phyloP scores from a whole-genome alignment of 1,140 invertebrate species.

The Panonychus citri region DNA sequence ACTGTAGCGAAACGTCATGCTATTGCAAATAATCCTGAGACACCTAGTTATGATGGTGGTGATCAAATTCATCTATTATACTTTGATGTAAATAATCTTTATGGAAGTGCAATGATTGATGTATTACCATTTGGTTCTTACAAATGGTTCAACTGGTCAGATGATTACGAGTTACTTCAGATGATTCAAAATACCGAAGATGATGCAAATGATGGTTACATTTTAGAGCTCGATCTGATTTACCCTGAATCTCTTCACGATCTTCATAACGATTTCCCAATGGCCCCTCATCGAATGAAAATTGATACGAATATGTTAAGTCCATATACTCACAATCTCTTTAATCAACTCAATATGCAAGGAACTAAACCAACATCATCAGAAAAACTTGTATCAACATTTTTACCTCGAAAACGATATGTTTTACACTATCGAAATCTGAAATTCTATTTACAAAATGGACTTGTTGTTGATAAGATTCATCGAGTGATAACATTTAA shows the following conservation, averaged over 20 bases:
- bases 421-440: slow-evolving; percentile 28
- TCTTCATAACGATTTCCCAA: slow-evolving; percentile 22
- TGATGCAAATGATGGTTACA: slow-evolving; percentile 4
- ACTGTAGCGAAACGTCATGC: background rate
- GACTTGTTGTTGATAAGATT: slow-evolving; percentile 26
- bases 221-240: slow-evolving; percentile 16
- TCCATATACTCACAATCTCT: too few species aligned
- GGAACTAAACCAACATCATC: slow-evolving; percentile 11
- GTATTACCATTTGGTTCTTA: too few species aligned
- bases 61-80: too few species aligned
- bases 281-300: too few species aligned
- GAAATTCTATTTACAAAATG: slow-evolving; percentile 24
- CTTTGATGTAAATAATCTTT: slow-evolving; percentile 11
- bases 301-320: too few species aligned
- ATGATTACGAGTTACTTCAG: too few species aligned
- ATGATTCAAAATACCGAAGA: too few species aligned
- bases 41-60: slow-evolving; percentile 13
- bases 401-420: slow-evolving; percentile 20
- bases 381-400: slow-evolving; percentile 4
- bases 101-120: too few species aligned
- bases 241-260: slow-evolving; percentile 9
- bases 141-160: too few species aligned
- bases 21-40: slow-evolving; percentile 10
- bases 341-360: too few species aligned
- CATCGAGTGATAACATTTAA: slow-evolving; percentile 26